These are phyloP conservation scores for Spea multiplicata DNA, from an alignment of 2,113 vertebrate species.

Conservation along the genomic window DNA sequence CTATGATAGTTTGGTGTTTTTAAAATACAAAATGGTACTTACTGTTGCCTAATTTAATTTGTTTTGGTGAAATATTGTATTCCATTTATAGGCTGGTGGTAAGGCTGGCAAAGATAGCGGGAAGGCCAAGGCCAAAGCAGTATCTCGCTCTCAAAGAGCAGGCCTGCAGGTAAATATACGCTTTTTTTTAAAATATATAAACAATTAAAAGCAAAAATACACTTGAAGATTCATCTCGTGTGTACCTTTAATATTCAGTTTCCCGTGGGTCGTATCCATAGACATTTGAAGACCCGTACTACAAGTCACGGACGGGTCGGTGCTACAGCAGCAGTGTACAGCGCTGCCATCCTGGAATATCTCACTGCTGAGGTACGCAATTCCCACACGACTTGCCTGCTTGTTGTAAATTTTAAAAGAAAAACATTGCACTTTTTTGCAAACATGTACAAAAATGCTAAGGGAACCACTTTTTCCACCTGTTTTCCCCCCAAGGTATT, in stretches of 20 bases:
- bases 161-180: conserved; percentile 82
- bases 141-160: conserved; percentile 94
- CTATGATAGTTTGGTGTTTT: too few species aligned
- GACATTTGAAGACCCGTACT: conserved; percentile 96
- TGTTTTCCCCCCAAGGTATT: conserved; percentile 73
- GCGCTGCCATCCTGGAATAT: conserved; percentile 95
- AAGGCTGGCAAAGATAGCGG: conserved; percentile 98
- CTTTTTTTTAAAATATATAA: not conserved
- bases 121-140: conserved; percentile 96
- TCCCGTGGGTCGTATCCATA: conserved; percentile 94
- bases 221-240: not conserved
- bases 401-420: not conserved
- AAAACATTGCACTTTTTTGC: too few species aligned
- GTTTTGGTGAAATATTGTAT: not conserved
- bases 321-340: conserved; percentile 95
- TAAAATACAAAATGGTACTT: too few species aligned
- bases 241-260: conserved; percentile 71
- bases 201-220: not conserved
- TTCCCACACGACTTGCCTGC: not conserved
- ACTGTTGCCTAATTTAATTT: too few species aligned
- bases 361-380: conserved; percentile 89
- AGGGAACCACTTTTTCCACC: too few species aligned
- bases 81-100: conserved; percentile 81
- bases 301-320: conserved; percentile 96
- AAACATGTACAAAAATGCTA: too few species aligned